These are phyloP conservation scores for Drosophila multiciliata DNA, from an alignment of 2,888 invertebrate genomes.

Conservation along the genomic window DNA sequence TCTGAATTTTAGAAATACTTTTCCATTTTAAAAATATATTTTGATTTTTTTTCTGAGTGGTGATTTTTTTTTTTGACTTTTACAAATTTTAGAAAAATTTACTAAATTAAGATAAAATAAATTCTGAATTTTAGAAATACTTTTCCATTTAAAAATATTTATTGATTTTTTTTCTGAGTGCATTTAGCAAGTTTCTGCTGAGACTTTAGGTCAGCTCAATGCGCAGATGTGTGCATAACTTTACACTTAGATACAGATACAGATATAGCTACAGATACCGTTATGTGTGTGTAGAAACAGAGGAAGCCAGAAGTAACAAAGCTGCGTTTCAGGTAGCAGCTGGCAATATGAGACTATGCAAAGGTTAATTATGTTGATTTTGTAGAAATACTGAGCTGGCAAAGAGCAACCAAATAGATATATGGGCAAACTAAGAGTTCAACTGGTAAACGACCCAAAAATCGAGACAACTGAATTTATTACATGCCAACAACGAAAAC, in stretches of 20 bases:
- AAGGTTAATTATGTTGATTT: conserved; percentile 48
- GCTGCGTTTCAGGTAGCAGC: conserved; percentile 21
- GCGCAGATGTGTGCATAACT: conserved; percentile 22
- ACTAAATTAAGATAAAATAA: too few relatives aligned
- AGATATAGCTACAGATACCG: conserved; percentile 1
- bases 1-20: neutral
- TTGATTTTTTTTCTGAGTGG: neutral
- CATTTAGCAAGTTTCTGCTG: neutral
- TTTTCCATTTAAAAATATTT: too few relatives aligned
- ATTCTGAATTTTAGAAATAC: too few relatives aligned
- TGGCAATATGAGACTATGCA: conserved; percentile 44
- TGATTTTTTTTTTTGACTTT: too few relatives aligned
- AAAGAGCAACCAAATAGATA: conserved; percentile 24
- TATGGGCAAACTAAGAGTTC: conserved; percentile 1
- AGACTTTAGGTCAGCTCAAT: conserved; percentile 5
- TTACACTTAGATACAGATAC: conserved; percentile 1
- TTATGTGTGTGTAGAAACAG: neutral
- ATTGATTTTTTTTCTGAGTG: neutral
- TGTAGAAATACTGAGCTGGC: neutral
- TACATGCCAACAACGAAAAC: neutral
- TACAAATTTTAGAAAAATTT: too few relatives aligned
- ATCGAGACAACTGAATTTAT: neutral
- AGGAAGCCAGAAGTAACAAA: too few relatives aligned
- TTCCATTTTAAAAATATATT: neutral
- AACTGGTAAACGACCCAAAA: neutral